These are phyloP conservation scores for Denticeps clupeoides DNA, from an alignment of 2,797 vertebrate genomes.

Conservation along the genomic window DNA sequence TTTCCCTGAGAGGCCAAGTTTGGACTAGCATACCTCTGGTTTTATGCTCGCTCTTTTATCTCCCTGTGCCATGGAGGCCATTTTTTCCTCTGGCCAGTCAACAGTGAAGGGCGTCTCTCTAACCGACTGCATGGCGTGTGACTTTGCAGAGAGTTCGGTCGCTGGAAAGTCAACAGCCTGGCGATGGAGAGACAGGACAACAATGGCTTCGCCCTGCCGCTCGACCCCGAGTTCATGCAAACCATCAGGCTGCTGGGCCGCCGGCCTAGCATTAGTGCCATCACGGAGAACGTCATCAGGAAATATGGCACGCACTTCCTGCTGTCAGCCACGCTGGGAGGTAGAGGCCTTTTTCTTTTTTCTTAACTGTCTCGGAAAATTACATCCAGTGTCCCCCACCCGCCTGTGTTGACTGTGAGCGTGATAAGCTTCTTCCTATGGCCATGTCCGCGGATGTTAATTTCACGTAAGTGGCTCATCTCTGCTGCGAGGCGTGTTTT, in stretches of 20 bases:
- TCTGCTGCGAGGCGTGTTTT: slow-evolving; percentile 1
- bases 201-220: slow-evolving; percentile 81
- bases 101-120: slow-evolving; percentile 27
- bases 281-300: slow-evolving; percentile 91
- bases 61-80: no score
- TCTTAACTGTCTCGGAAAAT: no score
- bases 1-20: no score
- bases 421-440: no score
- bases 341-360: slow-evolving; percentile 44
- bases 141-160: slow-evolving; percentile 90
- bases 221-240: slow-evolving; percentile 91
- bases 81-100: no score
- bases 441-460: no score
- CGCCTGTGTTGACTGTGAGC: no score
- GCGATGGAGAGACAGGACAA: slow-evolving; percentile 89
- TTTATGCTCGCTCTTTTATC: no score
- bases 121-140: slow-evolving; percentile 31
- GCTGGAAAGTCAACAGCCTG: slow-evolving; percentile 97
- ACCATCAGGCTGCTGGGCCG: slow-evolving; percentile 89
- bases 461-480: no score
- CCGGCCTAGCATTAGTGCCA: slow-evolving; percentile 75
- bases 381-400: no score
- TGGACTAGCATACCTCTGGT: no score
- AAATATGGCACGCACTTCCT: slow-evolving; percentile 97
- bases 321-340: slow-evolving; percentile 91